Base-by-base conservation (phyloP, 1,140 invertebrate species). In the Oryctes rhinoceros region DNA sequence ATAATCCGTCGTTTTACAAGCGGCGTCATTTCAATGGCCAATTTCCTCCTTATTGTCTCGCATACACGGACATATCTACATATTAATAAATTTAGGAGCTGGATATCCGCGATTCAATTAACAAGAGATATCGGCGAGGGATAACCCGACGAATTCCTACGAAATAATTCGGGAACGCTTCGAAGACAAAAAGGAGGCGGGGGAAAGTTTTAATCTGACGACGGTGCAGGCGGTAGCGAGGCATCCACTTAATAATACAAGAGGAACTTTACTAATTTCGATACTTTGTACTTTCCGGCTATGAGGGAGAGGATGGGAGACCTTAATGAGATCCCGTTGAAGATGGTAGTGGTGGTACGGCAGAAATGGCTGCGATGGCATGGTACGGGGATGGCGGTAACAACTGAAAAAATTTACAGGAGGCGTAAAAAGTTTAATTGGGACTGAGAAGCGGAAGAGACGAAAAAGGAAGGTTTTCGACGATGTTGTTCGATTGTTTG, bases 211-310 rank as follows among this genome's bases (percentile, higher is more conserved):
- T 53, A 53, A 53, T 53, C 49, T 11, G 49, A 53, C 39, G 39
- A 44, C 39, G 39, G 9, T 44, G 39, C 39, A 44, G 9, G 39
- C 39, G 39, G 9, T 10, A 10, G 39, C 9, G n/a, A 7, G 49
- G 49, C 49, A 53, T 53, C 49, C 49, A 53, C 49, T 53, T 53
- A 53, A 53, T 53, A 53, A 18, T 53, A 53, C 49, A 53, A 18
- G 13, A 53, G 49, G 49, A 53, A 53, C 49, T 53, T 53, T 53
- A 53, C 49, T 53, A 53, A 53, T 53, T 53, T 53, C 49, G 49
- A 53, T 53, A 53, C 49, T 53, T 53, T 53, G 49, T 53, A 53
- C 49, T 53, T 53, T 44, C 49, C 13, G n/a, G 49, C 49, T 53
- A 15, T 15, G n/a, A 4, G n/a, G 49, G 13, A 13, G 49, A 4